These are phyloP conservation scores for Lithophane ornitopus DNA, from an alignment of 2,888 invertebrate genomes.

Conservation along the genomic window DNA sequence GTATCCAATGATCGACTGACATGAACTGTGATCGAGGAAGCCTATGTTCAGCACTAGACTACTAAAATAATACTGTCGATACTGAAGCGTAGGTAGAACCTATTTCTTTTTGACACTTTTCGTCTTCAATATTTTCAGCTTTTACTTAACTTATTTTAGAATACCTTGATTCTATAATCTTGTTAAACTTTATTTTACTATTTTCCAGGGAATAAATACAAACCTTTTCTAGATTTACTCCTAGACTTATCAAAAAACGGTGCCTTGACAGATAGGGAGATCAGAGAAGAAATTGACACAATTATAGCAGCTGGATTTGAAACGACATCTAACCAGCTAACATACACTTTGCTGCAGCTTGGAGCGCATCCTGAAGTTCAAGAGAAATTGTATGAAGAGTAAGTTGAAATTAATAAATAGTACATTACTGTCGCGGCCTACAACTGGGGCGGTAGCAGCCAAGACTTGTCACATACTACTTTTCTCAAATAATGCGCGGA, in stretches of 20 bases:
- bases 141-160: background rate
- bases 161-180: background rate
- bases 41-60: background rate
- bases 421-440: too few relatives aligned
- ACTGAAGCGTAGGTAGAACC: background rate
- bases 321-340: slow-evolving; percentile 25
- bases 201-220: slow-evolving; percentile 20
- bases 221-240: slow-evolving; percentile 27
- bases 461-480: too few relatives aligned
- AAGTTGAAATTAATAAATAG: background rate
- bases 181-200: background rate
- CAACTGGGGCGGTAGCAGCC: too few relatives aligned
- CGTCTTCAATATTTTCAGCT: background rate
- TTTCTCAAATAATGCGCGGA: too few relatives aligned
- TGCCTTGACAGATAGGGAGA: slow-evolving; percentile 14
- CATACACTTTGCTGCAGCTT: background rate
- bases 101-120: background rate
- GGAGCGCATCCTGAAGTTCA: slow-evolving; percentile 24
- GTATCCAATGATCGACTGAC: background rate
- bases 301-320: slow-evolving; percentile 25
- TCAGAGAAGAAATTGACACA: slow-evolving; percentile 18
- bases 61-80: background rate
- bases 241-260: slow-evolving; percentile 21
- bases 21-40: too few relatives aligned
- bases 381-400: slow-evolving; percentile 19